Percentiles rank a stretch among this genome's conserved stretches.
Conservation (phyloP, 2,797 vertebrate species). For the Clamator glandarius region DNA sequence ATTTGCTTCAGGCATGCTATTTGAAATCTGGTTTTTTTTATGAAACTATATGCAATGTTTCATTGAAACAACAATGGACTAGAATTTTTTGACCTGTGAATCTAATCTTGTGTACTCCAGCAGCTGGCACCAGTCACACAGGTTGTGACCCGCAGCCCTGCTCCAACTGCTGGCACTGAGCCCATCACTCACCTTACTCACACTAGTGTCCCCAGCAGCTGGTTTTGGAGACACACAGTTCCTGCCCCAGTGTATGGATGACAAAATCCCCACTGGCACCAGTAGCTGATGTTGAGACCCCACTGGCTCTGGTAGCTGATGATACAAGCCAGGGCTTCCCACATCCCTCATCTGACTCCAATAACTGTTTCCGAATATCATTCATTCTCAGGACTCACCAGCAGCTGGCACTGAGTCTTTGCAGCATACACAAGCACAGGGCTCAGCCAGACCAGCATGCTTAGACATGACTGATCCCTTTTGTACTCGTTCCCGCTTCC, state of each 20-base stretch:
- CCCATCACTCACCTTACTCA: background rate
- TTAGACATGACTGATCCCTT: accelerated
- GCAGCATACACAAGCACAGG: background rate
- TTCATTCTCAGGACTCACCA: background rate
- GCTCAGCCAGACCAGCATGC: background rate
- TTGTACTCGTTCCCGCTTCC: background rate
- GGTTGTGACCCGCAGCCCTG: accelerated
- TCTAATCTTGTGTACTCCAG: background rate
- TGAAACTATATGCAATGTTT: background rate
- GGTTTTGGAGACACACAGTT: background rate
- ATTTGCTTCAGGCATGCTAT: background rate
- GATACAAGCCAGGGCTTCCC: too few relatives aligned
- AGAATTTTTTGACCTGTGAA: background rate
- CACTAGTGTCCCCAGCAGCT: background rate
- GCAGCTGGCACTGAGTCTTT: background rate
- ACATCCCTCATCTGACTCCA: background rate
- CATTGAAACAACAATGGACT: background rate
- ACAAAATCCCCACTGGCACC: too few relatives aligned
- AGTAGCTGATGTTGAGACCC: background rate
- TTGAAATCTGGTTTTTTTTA: background rate
- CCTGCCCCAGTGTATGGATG: background rate
- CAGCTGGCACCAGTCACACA: background rate
- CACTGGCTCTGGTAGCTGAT: background rate
- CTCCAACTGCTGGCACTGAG: accelerated
- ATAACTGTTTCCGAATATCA: too few relatives aligned